Percentiles rank a stretch among this genome's conserved stretches.
Evolutionary conservation across 2,888 invertebrate genomes (phyloP).

Genomic region (Caenorhabditis japonica): DNA sequence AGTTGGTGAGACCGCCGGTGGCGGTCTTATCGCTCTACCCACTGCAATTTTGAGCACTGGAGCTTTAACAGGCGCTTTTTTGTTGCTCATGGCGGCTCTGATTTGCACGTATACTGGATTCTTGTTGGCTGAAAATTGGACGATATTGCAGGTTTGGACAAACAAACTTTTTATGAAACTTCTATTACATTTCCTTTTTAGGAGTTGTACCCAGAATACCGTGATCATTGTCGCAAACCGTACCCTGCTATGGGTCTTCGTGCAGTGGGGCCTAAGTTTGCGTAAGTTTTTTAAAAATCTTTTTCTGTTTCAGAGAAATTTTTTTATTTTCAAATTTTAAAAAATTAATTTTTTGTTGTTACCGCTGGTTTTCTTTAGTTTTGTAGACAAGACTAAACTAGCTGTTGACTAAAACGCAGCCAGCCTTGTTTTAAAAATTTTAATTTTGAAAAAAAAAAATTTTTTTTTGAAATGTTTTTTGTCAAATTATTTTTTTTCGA

Average conservation of each 20-base stretch:
- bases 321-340: too few relatives aligned
- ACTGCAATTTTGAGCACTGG: constrained; percentile 69
- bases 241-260: constrained; percentile 74
- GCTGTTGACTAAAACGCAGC: too few relatives aligned
- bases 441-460: too few relatives aligned
- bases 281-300: constrained; percentile 48
- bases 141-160: constrained; percentile 15
- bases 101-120: constrained; percentile 72
- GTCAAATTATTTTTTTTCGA: too few relatives aligned
- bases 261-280: constrained; percentile 67
- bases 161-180: not conserved
- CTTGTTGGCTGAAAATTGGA: constrained; percentile 70
- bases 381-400: too few relatives aligned
- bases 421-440: too few relatives aligned
- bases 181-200: constrained; percentile 19
- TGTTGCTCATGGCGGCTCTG: constrained; percentile 67
- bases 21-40: constrained; percentile 74
- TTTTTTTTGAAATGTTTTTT: too few relatives aligned
- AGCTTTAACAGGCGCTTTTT: constrained; percentile 42
- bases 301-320: too few relatives aligned
- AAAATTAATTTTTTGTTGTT: too few relatives aligned
- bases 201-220: constrained; percentile 60
- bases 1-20: constrained; percentile 74
- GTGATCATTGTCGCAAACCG: constrained; percentile 72
- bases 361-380: too few relatives aligned